Percentiles rank a stretch among this genome's conserved stretches.
These are phyloP conservation scores for Sphinx pinastri DNA, from an alignment of 2,888 invertebrate genomes.

Conservation along the genomic window DNA sequence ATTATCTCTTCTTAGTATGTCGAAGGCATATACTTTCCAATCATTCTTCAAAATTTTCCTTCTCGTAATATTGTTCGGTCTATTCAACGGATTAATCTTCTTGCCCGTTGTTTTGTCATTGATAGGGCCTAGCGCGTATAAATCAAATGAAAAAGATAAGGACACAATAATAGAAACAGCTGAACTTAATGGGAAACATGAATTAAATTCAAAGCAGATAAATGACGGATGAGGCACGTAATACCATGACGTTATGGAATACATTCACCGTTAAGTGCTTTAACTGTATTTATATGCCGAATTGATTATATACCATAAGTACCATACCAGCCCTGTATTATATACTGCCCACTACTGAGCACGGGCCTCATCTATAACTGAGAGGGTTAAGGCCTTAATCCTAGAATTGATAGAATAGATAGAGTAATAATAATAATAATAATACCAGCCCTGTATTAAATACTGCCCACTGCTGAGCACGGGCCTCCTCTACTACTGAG, in stretches of 20 bases:
- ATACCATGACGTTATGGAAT: background rate
- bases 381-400: no score
- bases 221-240: constrained; percentile 15
- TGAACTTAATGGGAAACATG: constrained; percentile 66
- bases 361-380: no score
- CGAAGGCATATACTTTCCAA: constrained; percentile 90
- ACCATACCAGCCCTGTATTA: no score
- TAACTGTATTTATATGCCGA: background rate
- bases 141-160: constrained; percentile 46
- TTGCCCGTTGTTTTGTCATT: constrained; percentile 90
- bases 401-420: no score
- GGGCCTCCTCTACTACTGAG: no score
- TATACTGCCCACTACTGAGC: no score
- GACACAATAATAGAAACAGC: constrained; percentile 56
- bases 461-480: no score
- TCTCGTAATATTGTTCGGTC: constrained; percentile 89
- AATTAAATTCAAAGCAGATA: constrained; percentile 44
- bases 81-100: constrained; percentile 90
- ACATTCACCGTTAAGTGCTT: background rate
- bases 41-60: constrained; percentile 91
- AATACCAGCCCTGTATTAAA: no score
- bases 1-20: constrained; percentile 87
- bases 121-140: constrained; percentile 86
- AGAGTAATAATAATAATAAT: no score
- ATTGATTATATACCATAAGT: background rate